Conservation (phyloP, 1,140 invertebrate genomes). For the Araneus ventricosus region DNA sequence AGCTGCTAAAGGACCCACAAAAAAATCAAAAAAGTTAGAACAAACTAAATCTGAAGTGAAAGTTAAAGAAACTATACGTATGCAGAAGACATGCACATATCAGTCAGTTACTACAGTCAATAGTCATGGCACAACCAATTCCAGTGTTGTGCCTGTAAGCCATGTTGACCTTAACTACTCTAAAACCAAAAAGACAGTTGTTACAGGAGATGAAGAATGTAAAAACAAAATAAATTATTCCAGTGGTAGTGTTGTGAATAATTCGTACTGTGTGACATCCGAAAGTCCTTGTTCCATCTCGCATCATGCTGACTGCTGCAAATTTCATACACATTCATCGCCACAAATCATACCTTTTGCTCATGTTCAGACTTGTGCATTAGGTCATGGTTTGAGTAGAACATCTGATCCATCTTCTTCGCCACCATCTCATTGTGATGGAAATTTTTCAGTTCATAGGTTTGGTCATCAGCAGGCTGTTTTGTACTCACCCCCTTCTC, state of each 20-base stretch:
- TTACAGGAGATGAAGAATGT: constrained; percentile 57
- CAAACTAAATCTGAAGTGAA: constrained; percentile 72
- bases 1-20: neutral
- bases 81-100: constrained; percentile 74
- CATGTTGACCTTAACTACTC: constrained; percentile 63
- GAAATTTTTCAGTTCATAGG: constrained; percentile 60
- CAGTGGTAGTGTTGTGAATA: constrained; percentile 60
- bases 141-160: constrained; percentile 40
- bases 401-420: constrained; percentile 60
- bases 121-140: constrained; percentile 60
- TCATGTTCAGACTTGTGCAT: constrained; percentile 62
- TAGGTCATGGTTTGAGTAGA: constrained; percentile 32
- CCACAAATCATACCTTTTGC: constrained; percentile 65
- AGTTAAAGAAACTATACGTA: constrained; percentile 68
- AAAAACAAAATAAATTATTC: constrained; percentile 69
- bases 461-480: constrained; percentile 65
- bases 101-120: constrained; percentile 70
- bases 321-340: constrained; percentile 43
- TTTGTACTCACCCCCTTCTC: constrained; percentile 53
- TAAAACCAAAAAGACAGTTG: constrained; percentile 73
- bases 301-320: constrained; percentile 52
- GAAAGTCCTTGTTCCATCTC: constrained; percentile 63
- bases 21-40: constrained; percentile 61
- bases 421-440: constrained; percentile 48
- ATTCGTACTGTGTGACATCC: constrained; percentile 58